Conservation (phyloP, 2,888 invertebrate genomes). For the Chrysolina oricalcia region DNA sequence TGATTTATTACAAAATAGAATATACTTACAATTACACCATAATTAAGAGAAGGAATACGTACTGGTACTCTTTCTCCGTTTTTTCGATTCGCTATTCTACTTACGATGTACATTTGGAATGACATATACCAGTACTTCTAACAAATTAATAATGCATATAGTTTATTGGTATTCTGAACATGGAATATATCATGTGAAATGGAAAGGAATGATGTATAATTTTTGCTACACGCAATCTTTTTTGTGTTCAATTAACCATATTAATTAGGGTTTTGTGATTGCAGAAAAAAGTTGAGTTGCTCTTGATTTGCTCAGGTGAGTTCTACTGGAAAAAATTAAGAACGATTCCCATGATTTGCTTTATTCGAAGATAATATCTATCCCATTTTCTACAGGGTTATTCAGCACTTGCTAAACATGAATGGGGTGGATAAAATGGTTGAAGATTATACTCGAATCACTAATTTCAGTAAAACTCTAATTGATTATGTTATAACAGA, state of each 20-base stretch:
- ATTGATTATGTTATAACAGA: too few species aligned
- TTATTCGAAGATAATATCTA: too few species aligned
- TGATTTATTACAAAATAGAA: conserved; percentile 59
- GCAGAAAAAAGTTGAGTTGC: neutral
- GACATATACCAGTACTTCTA: conserved; percentile 49
- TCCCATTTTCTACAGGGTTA: too few species aligned
- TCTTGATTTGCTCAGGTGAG: too few species aligned
- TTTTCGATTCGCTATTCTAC: conserved; percentile 27
- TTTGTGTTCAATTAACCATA: conserved; percentile 12
- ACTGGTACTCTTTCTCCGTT: conserved; percentile 16
- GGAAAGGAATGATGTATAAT: conserved; percentile 40
- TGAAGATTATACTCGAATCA: too few species aligned
- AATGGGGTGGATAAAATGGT: too few species aligned
- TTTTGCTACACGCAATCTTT: conserved; percentile 13
- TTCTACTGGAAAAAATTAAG: too few species aligned
- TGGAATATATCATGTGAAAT: conserved; percentile 34
- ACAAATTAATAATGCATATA: conserved; percentile 53
- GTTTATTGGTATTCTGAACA: conserved; percentile 43
- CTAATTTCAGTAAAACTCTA: too few species aligned
- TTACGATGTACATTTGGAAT: conserved; percentile 54
- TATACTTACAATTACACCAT: conserved; percentile 57
- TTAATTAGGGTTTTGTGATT: conserved; percentile 5
- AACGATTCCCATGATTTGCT: too few species aligned
- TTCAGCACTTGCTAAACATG: too few species aligned
- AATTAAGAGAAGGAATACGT: conserved; percentile 53